Evolutionary conservation across 2,113 vertebrate genomes (phyloP), one percentile per base, ranked within the genome.

Genomic region (Pterocles gutturalis): DNA sequence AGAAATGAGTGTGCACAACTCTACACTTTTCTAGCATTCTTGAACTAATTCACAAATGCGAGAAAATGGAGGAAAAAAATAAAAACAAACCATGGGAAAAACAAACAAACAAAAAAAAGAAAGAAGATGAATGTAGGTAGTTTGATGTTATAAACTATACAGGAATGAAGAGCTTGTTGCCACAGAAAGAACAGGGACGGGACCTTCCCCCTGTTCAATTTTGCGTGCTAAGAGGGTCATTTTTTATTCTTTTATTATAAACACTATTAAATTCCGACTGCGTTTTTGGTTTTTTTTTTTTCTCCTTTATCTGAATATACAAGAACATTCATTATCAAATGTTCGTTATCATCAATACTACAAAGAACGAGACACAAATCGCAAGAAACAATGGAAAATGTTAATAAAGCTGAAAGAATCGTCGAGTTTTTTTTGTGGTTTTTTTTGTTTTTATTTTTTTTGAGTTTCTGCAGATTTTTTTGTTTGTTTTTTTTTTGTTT

Each of bases 21-120:
- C 98, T 99, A 99, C 99, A 98, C 98, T 98, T 98, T 97, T 98
- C 99, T 99, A 99, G 98, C 98, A 98, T 99, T 99, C 98, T 98
- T 98, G 98, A 98, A 98, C 98, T 99, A 99, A 99, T 98, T 99
- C 98, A 99, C 99, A 99, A 98, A 99, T 98, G 99, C 97, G 41
- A 98, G 98, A 97, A 98, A 98, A 97, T 96, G 96, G 98, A 73
- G 95, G 79, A 77, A 93, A 79, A 81, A n/a, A 51, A 29, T n/a
- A 43, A 4, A 67, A 95, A 77, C 19, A 43, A 83, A 83, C 67
- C 36, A 87, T 60, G 76, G 64, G 57, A 72, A 94, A 95, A 90
- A 36, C n/a, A 69, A 87, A 36, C 19, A 76, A 94, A 96, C 95
- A 92, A 97, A 95, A 83, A 80, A 95, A 95, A 96, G 97, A 94